Base-by-base conservation (phyloP, 2,888 invertebrate genomes). In the Sclerodermus sp. region DNA sequence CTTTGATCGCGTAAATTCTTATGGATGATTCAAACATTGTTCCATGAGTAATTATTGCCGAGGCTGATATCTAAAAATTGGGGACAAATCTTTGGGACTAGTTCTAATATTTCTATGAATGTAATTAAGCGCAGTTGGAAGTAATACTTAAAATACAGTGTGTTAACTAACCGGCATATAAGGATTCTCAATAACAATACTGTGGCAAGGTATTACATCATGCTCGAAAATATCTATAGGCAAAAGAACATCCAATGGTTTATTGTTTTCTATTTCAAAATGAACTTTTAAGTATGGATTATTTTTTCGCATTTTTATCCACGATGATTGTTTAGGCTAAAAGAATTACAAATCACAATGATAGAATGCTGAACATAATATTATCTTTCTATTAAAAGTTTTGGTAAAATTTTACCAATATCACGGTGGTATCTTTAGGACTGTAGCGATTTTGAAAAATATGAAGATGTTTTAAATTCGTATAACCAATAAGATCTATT, bases 361-460 rank as follows among this genome's bases (percentile, higher is more conserved):
- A 13, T 6, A 16, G 17, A 40, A 6, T n/a, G 10, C 34, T n/a
- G n/a, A n/a, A 2, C 8, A 32, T 53, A 57, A 37, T 1, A 17
- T 2, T 10, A 13, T 30, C 8, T 42, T 38, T 37, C 13, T 13
- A 4, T 34, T 1, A 30, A 23, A 8, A 37, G n/a, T n/a, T n/a
- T 29, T 15, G 10, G 12, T 37, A 12, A 4, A 82, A 72, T 17
- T 63, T 78, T 57, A 85, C 84, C 53, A 83, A 76, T 55, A 77
- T 79, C 34, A 84, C 79, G 13, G 79, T 76, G 1, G 80, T 67
- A 41, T 84, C 82, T 45, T 81, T 80, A 1, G 87, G 85, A 17
- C 87, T 85, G 57, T 86, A 87, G 40, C 82, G 79, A 72, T 90
- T 91, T 76, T 92, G 91, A 13, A 89, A 74, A 45, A 92, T 83